Base-by-base conservation (phyloP, 2,888 invertebrate species). In the Stenodema calcarata region DNA sequence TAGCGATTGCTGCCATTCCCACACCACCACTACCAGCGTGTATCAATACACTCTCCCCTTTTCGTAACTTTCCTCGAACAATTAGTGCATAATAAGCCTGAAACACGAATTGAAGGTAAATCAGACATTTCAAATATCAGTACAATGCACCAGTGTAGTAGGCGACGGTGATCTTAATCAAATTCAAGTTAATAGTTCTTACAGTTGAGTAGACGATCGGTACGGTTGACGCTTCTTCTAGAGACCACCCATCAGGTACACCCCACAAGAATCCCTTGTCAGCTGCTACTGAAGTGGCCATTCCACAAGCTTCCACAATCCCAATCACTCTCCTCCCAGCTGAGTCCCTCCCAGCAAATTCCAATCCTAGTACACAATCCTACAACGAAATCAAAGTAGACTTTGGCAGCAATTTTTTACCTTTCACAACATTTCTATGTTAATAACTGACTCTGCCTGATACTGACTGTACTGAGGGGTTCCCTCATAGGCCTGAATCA, bases 1-100 rank as follows among this genome's bases (percentile, higher is more conserved):
- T 96, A 28, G 97, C 94, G 90, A 99, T 98, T 88, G 99, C 98
- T 1, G 99, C 99, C 92, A 98, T 98, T 9, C 99, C 99, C 47
- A 99, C 98, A 90, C 98, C 98, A 87, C 99, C 99, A 89, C 96
- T 95, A 88, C 98, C 98, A 83, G 98, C 98, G 91, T 99, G 98
- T 89, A 99, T 95, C n/a, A 99, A 93, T 87, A 99, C 94, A 70
- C 94, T 93, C 90, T 98, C 97, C 11, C 98, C 97, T 89, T 93
- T 93, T 90, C 94, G 94, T 93, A 98, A 94, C 90, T 95, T 94
- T 54, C 99, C 99, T 89, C 99, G 94, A 76, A 98, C 95, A 50
- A 94, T 91, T 88, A 99, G 93, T 70, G 99, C 98, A 92, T 99
- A 99, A 92, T 97, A 95, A 90, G 94, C 94, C 92, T 92, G 90